Evolutionary conservation across 2,888 invertebrate species (phyloP), one percentile per base, ranked within the genome.

Genomic region (Notodonta ziczac): DNA sequence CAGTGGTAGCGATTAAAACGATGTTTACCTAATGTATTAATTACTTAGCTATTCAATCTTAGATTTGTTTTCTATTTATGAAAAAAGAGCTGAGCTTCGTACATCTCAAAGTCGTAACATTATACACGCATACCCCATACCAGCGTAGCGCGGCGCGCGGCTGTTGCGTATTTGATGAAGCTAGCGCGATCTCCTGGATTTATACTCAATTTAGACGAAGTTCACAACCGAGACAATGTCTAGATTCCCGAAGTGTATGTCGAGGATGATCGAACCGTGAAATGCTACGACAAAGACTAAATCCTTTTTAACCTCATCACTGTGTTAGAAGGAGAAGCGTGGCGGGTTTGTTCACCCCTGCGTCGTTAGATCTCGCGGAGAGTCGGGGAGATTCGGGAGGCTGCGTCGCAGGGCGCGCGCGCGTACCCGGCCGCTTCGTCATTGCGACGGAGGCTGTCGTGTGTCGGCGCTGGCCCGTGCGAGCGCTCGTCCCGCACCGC

Each of bases 391-490:
- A 84, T 74, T 89, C 89, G 91, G 89, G 89, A 90, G 87, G 91
- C 87, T 88, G 91, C 82, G 87, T 69, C 88, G 86, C 85, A 92
- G 88, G 72, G 93, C 92, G 92, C 92, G 91, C 89, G 91, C 92
- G 92, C 91, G 92, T 90, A 81, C 92, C 93, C 92, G 91, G 92
- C 89, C 90, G 91, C 88, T 91, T 91, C 92, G 92, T 85, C 93
- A 93, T 93, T 93, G 92, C 92, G 92, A 90, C 92, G 92, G 89
- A 89, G 90, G 90, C 89, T 91, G 90, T 91, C 89, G 91, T 90
- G 88, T 90, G 89, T 91, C 90, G 86, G 91, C 91, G 90, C 88
- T 89, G 87, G 90, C 84, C 89, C 87, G 89, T 86, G 90, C 88
- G 86, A 90, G 88, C 88, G 89, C 86, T 88, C 82, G 87, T 86